These are phyloP conservation scores for Nomada ferruginata DNA, from an alignment of 2,888 invertebrate species.

Conservation along the genomic window DNA sequence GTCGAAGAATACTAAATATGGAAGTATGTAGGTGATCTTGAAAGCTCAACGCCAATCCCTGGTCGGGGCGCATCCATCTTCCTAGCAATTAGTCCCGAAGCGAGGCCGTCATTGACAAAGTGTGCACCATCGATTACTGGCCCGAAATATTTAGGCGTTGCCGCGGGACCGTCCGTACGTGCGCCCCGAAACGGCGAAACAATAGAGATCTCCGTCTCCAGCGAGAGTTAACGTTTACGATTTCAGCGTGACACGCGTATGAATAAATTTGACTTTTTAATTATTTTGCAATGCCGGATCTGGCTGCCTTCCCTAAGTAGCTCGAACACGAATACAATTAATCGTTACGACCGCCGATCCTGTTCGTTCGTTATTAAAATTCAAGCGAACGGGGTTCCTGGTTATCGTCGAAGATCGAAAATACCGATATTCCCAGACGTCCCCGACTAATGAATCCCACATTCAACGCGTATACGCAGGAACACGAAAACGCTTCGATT, in stretches of 20 bases:
- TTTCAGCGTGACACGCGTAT: slow-evolving; percentile 28
- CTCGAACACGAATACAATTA: slow-evolving; percentile 30
- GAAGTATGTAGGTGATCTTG: slow-evolving; percentile 43
- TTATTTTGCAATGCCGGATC: slow-evolving; percentile 32
- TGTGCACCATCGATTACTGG: slow-evolving; percentile 66
- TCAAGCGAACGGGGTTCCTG: neutral
- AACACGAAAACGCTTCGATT: slow-evolving; percentile 12
- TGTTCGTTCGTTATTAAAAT: slow-evolving; percentile 33
- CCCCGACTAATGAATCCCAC: neutral
- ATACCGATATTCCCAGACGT: slow-evolving; percentile 4
- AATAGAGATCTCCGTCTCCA: slow-evolving; percentile 39
- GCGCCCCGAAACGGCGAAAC: slow-evolving; percentile 54
- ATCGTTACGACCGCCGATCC: slow-evolving; percentile 22
- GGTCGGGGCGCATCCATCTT: slow-evolving; percentile 62
- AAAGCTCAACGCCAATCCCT: slow-evolving; percentile 51
- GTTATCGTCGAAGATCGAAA: slow-evolving; percentile 22
- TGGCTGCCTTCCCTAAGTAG: slow-evolving; percentile 17
- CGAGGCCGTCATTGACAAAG: slow-evolving; percentile 65
- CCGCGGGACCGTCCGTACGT: slow-evolving; percentile 20
- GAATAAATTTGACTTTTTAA: slow-evolving; percentile 57
- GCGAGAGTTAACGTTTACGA: slow-evolving; percentile 3
- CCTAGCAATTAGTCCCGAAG: slow-evolving; percentile 63
- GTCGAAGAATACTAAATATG: slow-evolving; percentile 50
- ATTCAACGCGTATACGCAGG: neutral
- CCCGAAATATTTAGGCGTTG: slow-evolving; percentile 44